phyloP scores from a whole-genome alignment of 2,888 invertebrate species.

The Lottia scabra region DNA sequence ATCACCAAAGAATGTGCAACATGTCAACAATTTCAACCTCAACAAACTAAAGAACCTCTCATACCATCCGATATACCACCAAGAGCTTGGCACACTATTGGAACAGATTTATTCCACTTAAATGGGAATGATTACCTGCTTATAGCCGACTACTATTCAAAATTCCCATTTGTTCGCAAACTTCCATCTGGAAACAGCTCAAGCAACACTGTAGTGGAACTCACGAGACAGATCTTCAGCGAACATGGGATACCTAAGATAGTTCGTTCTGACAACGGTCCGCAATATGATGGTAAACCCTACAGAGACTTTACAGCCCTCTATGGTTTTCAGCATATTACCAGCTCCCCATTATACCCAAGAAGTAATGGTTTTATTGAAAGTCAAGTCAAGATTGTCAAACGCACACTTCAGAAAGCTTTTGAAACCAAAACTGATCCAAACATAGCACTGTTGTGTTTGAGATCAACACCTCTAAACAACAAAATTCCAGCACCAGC shows the following conservation, averaged over 20 bases:
- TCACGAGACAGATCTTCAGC: neutral
- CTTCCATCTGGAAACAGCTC: neutral
- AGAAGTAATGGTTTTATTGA: too few relatives aligned
- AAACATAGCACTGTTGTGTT: too few relatives aligned
- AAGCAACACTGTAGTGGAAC: neutral
- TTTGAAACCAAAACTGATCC: too few relatives aligned
- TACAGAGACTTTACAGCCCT: neutral
- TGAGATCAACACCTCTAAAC: too few relatives aligned
- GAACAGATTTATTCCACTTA: too few relatives aligned
- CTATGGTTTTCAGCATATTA: neutral
- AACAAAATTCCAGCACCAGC: too few relatives aligned
- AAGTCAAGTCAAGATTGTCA: too few relatives aligned
- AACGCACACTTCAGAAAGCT: too few relatives aligned
- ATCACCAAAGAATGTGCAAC: constrained; percentile 12
- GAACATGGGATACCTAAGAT: neutral
- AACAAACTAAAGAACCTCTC: neutral
- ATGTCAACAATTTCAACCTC: constrained; percentile 10
- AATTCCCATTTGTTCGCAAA: constrained; percentile 10
- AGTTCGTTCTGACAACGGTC: neutral
- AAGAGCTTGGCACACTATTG: too few relatives aligned
- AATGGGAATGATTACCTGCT: too few relatives aligned
- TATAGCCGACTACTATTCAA: constrained; percentile 15
- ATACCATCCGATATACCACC: too few relatives aligned
- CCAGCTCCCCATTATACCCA: too few relatives aligned
- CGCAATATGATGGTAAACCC: neutral